phyloP scores from a whole-genome alignment of 2,888 invertebrate species.

The Muschampia plurimacula region DNA sequence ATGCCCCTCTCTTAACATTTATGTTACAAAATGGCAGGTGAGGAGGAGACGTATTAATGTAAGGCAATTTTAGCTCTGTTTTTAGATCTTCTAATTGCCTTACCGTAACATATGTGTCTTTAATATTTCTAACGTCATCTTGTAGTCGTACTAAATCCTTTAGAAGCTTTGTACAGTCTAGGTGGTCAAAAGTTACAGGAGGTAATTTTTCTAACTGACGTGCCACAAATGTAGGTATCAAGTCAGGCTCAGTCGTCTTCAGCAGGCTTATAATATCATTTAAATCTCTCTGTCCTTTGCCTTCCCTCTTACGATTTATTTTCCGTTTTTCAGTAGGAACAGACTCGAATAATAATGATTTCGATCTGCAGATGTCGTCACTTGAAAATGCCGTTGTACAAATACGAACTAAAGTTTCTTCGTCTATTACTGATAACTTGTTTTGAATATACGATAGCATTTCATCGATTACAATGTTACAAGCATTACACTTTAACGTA shows the following conservation, averaged over 20 bases:
- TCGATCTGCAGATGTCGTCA: neutral
- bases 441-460: constrained; percentile 10
- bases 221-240: constrained; percentile 11
- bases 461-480: constrained; percentile 1
- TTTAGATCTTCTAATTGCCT: constrained; percentile 25
- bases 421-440: constrained; percentile 13
- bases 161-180: neutral
- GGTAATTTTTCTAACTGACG: neutral
- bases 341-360: constrained; percentile 5
- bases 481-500: neutral
- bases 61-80: constrained; percentile 1
- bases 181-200: constrained; percentile 1
- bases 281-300: neutral
- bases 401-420: neutral
- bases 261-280: constrained; percentile 6
- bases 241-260: constrained; percentile 5
- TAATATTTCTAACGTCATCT: neutral
- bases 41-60: constrained; percentile 10
- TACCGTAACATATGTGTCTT: neutral
- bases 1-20: constrained; percentile 32
- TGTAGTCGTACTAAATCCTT: neutral
- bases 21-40: constrained; percentile 26
- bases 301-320: constrained; percentile 13
- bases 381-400: neutral
- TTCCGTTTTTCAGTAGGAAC: constrained; percentile 4